Evolutionary conservation across 2,888 invertebrate species (phyloP), one percentile per base, ranked within the genome.

Genomic region (Drosophila melanocephala): DNA sequence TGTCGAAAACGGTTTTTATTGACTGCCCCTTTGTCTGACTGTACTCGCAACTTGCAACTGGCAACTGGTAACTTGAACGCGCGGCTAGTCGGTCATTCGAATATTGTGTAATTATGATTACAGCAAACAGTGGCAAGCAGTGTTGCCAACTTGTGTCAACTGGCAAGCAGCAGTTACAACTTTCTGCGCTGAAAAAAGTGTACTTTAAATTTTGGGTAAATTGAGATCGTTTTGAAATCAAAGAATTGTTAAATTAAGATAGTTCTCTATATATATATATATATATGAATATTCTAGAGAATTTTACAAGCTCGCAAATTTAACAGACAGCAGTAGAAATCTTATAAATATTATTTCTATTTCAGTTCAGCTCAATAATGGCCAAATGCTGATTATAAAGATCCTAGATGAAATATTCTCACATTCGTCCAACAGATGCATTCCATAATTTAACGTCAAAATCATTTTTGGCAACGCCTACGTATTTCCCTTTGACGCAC

Each of bases 21-120:
- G 55, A 59, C 50, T 28, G 35, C 42, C 30, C 42, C 32, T 28
- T 28, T 61, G 42, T 26, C n/a, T 16, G n/a, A 53, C 37, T 28
- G 72, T 70, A 64, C 62, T 10, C 10, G 42, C 42, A 12, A 44
- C n/a, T 47, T 16, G 47, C 22, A 22, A 22, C 22, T 1, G 22
- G 22, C 22, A 22, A 22, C 22, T 22, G 22, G 42, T 22, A 12
- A 44, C n/a, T 47, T 22, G 47, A 7, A 14, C 2, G 47, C 47
- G 14, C 12, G 44, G 52, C 12, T 30, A 44, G 28, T 72, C 28
- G 39, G 51, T 19, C 57, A 37, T 10, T 56, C n/a, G 26, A 26
- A 42, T 58, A 72, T 83, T 77, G 72, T 75, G 81, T 81, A 83
- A 82, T 82, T 82, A 80, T 77, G 56, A 77, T 73, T 69, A 72